A percentile compares a stretch with the other conserved stretches of the same genome.
Evolutionary conservation across 2,888 invertebrate species (phyloP).

Genomic region (Cephus pygmeus): DNA sequence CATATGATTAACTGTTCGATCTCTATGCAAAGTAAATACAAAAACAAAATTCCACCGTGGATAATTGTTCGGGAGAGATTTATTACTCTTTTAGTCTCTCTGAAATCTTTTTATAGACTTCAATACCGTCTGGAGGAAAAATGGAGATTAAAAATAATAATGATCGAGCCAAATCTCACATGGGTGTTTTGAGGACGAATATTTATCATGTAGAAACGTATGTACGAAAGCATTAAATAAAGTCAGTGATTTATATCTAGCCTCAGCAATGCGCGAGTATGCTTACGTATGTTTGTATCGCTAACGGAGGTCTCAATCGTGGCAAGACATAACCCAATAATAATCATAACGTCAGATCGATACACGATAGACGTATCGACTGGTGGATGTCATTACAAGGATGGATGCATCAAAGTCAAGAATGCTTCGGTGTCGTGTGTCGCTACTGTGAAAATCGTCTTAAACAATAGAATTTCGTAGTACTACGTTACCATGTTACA

Average conservation of each 20-base stretch:
- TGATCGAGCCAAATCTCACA: background rate
- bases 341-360: constrained; percentile 58
- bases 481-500: background rate
- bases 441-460: constrained; percentile 13
- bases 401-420: constrained; percentile 44
- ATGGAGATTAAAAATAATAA: background rate
- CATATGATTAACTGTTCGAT: background rate
- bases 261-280: background rate
- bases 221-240: constrained; percentile 28
- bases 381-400: constrained; percentile 44
- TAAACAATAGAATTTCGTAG: background rate
- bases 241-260: constrained; percentile 15
- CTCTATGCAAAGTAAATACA: background rate
- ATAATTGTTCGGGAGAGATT: background rate
- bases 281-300: constrained; percentile 26
- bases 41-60: background rate
- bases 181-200: background rate
- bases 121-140: background rate
- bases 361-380: constrained; percentile 52
- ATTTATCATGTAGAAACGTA: background rate
- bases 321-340: constrained; percentile 51
- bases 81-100: background rate
- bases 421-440: constrained; percentile 39
- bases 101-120: background rate
- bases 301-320: constrained; percentile 58